These are phyloP conservation scores for Falcunculus frontatus DNA, from an alignment of 2,113 vertebrate species.

Conservation along the genomic window DNA sequence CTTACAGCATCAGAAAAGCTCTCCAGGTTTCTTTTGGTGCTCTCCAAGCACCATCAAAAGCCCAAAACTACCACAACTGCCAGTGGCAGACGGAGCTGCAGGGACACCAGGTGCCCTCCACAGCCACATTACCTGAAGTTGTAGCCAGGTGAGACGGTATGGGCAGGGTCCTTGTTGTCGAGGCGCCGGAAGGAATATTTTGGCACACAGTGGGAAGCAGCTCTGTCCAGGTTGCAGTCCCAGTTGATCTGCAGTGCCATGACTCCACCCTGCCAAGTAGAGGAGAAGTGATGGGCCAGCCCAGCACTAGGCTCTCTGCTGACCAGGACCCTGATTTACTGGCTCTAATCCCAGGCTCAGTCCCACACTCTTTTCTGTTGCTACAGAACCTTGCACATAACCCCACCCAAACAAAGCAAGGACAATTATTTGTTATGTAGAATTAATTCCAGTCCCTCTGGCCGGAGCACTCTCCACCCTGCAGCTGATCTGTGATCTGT, in stretches of 20 bases:
- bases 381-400: background rate
- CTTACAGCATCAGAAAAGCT: background rate
- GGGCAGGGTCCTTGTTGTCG: slow-evolving; percentile 72
- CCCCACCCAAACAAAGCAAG: background rate
- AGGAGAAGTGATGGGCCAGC: background rate
- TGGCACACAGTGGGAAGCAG: slow-evolving; percentile 72
- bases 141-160: slow-evolving; percentile 82
- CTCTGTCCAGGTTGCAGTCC: slow-evolving; percentile 83
- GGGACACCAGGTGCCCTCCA: background rate
- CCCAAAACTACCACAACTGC: background rate
- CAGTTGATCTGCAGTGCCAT: slow-evolving; percentile 81
- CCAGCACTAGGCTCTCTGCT: background rate
- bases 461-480: background rate
- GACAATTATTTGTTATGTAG: background rate
- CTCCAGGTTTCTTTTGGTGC: background rate
- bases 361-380: background rate
- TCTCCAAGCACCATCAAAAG: background rate
- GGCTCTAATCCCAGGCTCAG: background rate
- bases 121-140: slow-evolving; percentile 81
- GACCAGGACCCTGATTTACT: background rate
- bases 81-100: background rate
- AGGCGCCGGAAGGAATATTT: slow-evolving; percentile 84
- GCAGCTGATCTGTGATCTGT: background rate
- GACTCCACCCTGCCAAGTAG: slow-evolving; percentile 77
- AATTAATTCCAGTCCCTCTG: background rate